A percentile compares a stretch with the other conserved stretches of the same genome.
phyloP scores from a whole-genome alignment of 2,797 vertebrate genomes.

The Eulemur coronatus region DNA sequence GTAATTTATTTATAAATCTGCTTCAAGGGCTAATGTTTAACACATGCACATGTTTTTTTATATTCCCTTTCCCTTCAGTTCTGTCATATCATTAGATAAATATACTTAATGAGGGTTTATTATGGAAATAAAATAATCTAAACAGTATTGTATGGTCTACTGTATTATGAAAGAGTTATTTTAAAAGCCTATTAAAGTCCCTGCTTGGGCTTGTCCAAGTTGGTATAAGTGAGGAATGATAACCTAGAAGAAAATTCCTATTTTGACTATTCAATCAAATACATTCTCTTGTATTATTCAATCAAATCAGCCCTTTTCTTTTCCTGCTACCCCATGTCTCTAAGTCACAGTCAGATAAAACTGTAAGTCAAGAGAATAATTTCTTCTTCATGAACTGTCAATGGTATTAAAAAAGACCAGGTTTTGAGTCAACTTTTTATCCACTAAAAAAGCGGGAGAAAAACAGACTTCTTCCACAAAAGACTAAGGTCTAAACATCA shows the following conservation, averaged over 20 bases:
- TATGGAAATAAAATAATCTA: slow-evolving; percentile 70
- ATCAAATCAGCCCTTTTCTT: slow-evolving; percentile 61
- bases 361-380: slow-evolving; percentile 40
- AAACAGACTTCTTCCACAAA: neutral
- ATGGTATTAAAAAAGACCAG: slow-evolving; percentile 20
- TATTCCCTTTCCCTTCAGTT: slow-evolving; percentile 53
- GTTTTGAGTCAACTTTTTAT: neutral
- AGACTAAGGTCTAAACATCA: neutral
- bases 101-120: slow-evolving; percentile 71
- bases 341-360: slow-evolving; percentile 21
- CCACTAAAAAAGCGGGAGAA: neutral
- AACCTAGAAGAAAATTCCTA: slow-evolving; percentile 74
- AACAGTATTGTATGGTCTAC: slow-evolving; percentile 56
- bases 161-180: slow-evolving; percentile 72
- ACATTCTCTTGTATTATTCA: slow-evolving; percentile 47
- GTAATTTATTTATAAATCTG: slow-evolving; percentile 67
- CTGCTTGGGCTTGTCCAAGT: slow-evolving; percentile 76
- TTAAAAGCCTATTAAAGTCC: slow-evolving; percentile 74
- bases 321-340: slow-evolving; percentile 49
- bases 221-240: slow-evolving; percentile 66
- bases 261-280: slow-evolving; percentile 74
- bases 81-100: slow-evolving; percentile 64
- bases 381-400: slow-evolving; percentile 14
- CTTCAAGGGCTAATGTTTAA: slow-evolving; percentile 65
- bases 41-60: slow-evolving; percentile 63